A percentile compares a stretch with the other conserved stretches of the same genome.
These are phyloP conservation scores for Scotopteryx bipunctaria DNA, from an alignment of 2,888 invertebrate species.

Conservation along the genomic window DNA sequence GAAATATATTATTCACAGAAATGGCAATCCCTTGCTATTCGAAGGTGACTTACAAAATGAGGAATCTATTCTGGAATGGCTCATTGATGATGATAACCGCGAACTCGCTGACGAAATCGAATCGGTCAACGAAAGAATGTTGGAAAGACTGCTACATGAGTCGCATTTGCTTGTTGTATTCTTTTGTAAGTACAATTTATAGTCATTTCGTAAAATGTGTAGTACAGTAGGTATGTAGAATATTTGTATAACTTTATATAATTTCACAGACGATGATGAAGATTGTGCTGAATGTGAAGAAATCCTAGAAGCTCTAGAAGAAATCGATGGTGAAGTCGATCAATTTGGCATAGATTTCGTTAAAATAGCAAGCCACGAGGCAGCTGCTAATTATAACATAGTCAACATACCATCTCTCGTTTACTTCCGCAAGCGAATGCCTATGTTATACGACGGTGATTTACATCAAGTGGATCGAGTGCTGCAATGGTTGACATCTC, in stretches of 20 bases:
- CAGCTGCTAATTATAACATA: slow-evolving; percentile 91
- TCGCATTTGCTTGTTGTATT: slow-evolving; percentile 95
- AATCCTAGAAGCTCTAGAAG: slow-evolving; percentile 94
- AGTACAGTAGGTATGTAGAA: too few species aligned
- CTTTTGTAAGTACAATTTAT: slow-evolving; percentile 87
- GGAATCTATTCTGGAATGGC: slow-evolving; percentile 95
- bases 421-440: slow-evolving; percentile 92
- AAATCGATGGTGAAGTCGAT: slow-evolving; percentile 97
- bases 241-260: too few species aligned
- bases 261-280: slow-evolving; percentile 91
- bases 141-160: slow-evolving; percentile 91
- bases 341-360: slow-evolving; percentile 97
- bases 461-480: slow-evolving; percentile 93
- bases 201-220: slow-evolving; percentile 32
- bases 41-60: slow-evolving; percentile 97
- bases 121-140: slow-evolving; percentile 95
- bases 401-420: slow-evolving; percentile 93
- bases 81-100: slow-evolving; percentile 95
- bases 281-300: slow-evolving; percentile 96
- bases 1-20: slow-evolving; percentile 84
- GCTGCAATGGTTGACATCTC: slow-evolving; percentile 94
- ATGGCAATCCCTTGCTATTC: slow-evolving; percentile 93
- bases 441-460: slow-evolving; percentile 95
- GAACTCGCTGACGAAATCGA: slow-evolving; percentile 97
- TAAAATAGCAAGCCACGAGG: slow-evolving; percentile 92